Percentiles rank a stretch among this genome's conserved stretches.
Evolutionary conservation across 2,113 vertebrate genomes (phyloP).

Genomic region (Baryphthengus martii): DNA sequence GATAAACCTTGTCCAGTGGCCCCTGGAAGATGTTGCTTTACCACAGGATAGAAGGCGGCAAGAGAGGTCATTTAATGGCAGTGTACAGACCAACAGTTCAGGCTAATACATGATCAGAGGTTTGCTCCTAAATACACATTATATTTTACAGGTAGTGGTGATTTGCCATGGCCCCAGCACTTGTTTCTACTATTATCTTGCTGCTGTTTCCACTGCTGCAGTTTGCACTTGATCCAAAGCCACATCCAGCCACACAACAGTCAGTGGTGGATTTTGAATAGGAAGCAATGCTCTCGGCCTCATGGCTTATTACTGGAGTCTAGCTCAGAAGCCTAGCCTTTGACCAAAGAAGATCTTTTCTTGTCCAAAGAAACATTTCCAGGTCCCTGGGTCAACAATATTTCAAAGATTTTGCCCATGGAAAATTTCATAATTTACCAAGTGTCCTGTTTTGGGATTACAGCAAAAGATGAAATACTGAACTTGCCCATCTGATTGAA

Average conservation of each 20-base stretch:
- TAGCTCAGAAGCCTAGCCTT: neutral
- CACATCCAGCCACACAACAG: neutral
- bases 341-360: no score
- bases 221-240: neutral
- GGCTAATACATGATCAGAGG: neutral
- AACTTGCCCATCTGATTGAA: neutral
- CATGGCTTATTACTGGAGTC: neutral
- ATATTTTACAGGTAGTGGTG: neutral
- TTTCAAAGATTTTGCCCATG: neutral
- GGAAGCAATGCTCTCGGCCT: neutral
- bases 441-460: neutral
- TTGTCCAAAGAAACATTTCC: neutral
- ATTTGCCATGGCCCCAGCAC: neutral
- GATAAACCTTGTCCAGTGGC: neutral
- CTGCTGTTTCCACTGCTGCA: neutral
- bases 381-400: neutral
- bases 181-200: no score
- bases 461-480: neutral
- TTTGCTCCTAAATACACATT: neutral
- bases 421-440: neutral
- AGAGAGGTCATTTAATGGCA: neutral
- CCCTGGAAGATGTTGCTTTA: neutral
- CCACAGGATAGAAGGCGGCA: neutral
- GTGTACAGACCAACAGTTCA: neutral
- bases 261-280: neutral